Evolutionary conservation across 2,888 invertebrate genomes (phyloP), one percentile per base, ranked within the genome.

Genomic region (Catocala sponsa): DNA sequence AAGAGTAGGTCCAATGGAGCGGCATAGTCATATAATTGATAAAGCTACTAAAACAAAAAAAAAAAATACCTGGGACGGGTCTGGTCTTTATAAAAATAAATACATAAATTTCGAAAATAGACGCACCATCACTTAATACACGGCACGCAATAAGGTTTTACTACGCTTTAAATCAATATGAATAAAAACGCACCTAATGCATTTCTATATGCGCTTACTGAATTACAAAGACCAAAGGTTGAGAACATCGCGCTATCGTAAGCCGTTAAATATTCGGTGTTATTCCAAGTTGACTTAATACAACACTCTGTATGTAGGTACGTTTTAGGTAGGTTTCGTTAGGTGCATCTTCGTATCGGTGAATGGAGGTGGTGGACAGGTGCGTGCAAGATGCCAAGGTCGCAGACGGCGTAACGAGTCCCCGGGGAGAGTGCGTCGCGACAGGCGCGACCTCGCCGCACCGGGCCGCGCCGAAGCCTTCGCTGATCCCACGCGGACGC

Each of bases 341-440:
- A 38, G 0, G 35, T 9, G 35, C 35, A 38, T 38, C 7, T 38
- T 10, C 38, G 38, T 13, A 48, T 56, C 61, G 43, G 53, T 78
- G 74, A 77, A 73, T 74, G 77, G 66, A 66, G 51, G 47, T 48
- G 55, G 66, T 58, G 69, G 67, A 79, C 85, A 86, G 84, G 84
- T 85, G 85, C 78, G 78, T 74, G 44, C 80, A 85, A 86, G 84
- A 76, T 78, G 74, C 72, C 79, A 84, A 86, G 85, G 86, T 80
- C 83, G 78, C 80, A 82, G 82, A 80, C 84, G 76, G 69, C 68
- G 78, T 76, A 72, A 81, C 73, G 75, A 73, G 74, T 72, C 78
- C 77, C 75, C 61, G 68, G 69, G 76, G 72, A 70, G 72, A 71
- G 68, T 66, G 67, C 74, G 78, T 15, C 46, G 5, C 42, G 44